phyloP scores from a whole-genome alignment of 2,113 vertebrate genomes.

The Perognathus longimembris region DNA sequence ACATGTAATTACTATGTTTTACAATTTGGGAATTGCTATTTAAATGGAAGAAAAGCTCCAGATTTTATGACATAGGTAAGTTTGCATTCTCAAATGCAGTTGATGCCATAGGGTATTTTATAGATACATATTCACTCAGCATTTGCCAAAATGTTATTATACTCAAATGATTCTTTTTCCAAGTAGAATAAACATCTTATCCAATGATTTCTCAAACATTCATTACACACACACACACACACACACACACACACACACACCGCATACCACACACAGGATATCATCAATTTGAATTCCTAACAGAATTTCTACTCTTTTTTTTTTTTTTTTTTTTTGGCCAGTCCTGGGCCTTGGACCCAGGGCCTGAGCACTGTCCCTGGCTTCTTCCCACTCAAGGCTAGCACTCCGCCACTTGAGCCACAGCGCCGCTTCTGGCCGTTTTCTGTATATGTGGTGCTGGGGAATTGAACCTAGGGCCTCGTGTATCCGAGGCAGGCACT shows the following conservation, averaged over 20 bases:
- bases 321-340: too few species aligned
- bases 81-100: neutral
- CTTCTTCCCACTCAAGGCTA: too few species aligned
- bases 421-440: too few species aligned
- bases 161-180: neutral
- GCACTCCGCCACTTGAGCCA: too few species aligned
- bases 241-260: neutral
- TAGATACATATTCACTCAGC: neutral
- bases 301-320: neutral
- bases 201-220: neutral
- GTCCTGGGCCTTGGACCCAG: too few species aligned
- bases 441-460: too few species aligned
- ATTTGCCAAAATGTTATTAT: neutral
- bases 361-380: too few species aligned
- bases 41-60: conserved; percentile 7
- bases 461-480: too few species aligned
- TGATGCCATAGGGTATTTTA: neutral
- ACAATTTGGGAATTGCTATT: neutral
- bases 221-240: neutral
- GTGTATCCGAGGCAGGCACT: too few species aligned
- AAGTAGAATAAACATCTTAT: neutral
- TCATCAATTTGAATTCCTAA: neutral
- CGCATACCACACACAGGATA: neutral
- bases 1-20: conserved; percentile 28
- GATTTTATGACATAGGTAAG: neutral